Base-by-base conservation (phyloP, 1,140 invertebrate species). In the Myzus persicae region DNA sequence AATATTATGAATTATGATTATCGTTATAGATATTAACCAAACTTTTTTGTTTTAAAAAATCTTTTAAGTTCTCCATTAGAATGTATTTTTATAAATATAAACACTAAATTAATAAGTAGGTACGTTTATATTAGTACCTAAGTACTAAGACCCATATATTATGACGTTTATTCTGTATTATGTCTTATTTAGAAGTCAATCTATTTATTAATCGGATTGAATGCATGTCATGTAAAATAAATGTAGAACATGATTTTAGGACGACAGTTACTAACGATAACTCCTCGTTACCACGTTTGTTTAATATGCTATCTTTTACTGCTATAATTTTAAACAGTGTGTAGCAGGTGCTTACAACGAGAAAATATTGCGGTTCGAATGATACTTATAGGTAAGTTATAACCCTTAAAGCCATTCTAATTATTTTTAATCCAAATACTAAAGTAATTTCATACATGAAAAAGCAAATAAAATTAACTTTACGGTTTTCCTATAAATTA, bases 271-370 rank as follows among this genome's bases (percentile, higher is more conserved):
- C 88, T 51, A 54, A 89, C 88, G 22, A 54, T 54, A 54, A 40
- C 9, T 24, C 22, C 3, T 89, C 88, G 36, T 89, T 54, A 54
- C 36, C 48, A 54, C 46, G 44, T 88, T 88, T n/a, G 85, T 88
- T 36, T 48, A 89, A 89, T 89, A 54, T 48, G 88, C 8, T 54
- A 89, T 36, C 36, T 7, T 7, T 1, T 31, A 89, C 88, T 2
- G 22, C 36, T 54, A 54, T 89, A 54, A 54, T 89, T 89, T 31
- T 54, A 38, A 89, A 51, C n/a, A 22, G 46, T 51, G n/a, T 51
- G 48, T 89, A 89, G 48, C 88, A 89, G 88, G 88, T 89, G 88
- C 11, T 89, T 38, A 40, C 8, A 38, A 89, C 24, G 88, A 89
- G 48, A 9, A 40, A 1, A 54, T 89, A 22, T 14, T 54, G 48